phyloP scores from a whole-genome alignment of 92 coral and sea anemone genomes.

The Phenganax subtilis region DNA sequence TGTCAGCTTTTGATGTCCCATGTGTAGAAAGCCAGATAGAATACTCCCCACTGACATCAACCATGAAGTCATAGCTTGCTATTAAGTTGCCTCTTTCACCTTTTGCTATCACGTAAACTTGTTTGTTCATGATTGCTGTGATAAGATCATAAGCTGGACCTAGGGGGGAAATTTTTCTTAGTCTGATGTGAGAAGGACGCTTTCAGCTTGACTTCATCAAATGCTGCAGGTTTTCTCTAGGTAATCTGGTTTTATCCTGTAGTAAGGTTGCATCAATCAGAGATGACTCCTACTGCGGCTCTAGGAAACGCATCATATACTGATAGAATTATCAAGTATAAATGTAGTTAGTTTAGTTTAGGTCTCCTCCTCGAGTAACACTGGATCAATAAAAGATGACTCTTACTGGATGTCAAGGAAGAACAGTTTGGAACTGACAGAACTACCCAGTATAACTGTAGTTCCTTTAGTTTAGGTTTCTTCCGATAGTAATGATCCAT shows the following conservation, averaged over 20 bases:
- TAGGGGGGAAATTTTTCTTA: conserved; percentile 1
- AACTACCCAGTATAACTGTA: not conserved
- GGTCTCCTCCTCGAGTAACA: no score
- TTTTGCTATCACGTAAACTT: conserved; percentile 51
- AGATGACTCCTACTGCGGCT: no score
- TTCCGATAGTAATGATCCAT: no score
- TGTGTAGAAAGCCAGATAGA: conserved; percentile 63
- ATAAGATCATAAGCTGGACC: conserved; percentile 75
- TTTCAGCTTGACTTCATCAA: no score
- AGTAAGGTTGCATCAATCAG: no score
- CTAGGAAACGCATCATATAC: no score
- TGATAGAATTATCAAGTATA: no score
- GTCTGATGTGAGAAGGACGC: not conserved
- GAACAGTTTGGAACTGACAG: not conserved
- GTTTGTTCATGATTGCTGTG: not conserved
- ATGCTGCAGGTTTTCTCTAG: no score
- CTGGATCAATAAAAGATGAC: no score
- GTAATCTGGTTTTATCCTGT: no score
- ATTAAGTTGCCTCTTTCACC: conserved; percentile 55
- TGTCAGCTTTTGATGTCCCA: conserved; percentile 43
- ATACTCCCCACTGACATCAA: conserved; percentile 52
- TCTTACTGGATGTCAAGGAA: not conserved
- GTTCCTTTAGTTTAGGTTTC: no score
- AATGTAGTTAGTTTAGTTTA: no score
- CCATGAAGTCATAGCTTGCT: conserved; percentile 58